Evolutionary conservation across 2,113 vertebrate species (phyloP).

Genomic region (Anarhynchus alexandrinus): DNA sequence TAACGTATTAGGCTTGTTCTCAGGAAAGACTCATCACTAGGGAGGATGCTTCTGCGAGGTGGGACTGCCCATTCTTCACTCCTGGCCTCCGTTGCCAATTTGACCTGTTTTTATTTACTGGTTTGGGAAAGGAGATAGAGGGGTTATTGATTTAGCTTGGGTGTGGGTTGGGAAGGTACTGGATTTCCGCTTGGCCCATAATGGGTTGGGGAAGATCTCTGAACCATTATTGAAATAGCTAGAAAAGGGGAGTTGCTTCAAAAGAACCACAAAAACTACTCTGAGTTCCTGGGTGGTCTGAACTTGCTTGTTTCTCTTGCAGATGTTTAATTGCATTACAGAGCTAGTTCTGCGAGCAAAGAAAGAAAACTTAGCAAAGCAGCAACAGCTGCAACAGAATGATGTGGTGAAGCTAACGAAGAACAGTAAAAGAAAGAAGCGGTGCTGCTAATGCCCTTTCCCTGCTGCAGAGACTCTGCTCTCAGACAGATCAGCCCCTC

Average conservation of each 20-base stretch:
- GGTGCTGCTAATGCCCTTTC: slow-evolving; percentile 89
- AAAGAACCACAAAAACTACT: background rate
- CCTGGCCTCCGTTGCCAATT: background rate
- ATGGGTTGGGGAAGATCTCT: background rate
- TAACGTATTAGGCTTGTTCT: background rate
- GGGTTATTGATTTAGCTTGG: background rate
- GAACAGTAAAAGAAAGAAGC: slow-evolving; percentile 98
- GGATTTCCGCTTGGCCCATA: rapidly evolving
- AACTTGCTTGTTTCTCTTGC: slow-evolving; percentile 52
- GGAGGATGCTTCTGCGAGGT: background rate
- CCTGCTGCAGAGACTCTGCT: slow-evolving; percentile 74
- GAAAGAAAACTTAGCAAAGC: slow-evolving; percentile 96
- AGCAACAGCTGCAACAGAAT: slow-evolving; percentile 97
- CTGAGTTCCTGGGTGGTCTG: background rate
- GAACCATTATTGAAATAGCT: background rate
- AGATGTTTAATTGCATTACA: slow-evolving; percentile 99
- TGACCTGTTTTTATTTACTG: background rate
- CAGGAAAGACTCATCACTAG: background rate
- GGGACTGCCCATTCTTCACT: background rate
- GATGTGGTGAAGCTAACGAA: slow-evolving; percentile 97
- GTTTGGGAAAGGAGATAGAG: background rate
- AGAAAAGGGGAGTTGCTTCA: background rate
- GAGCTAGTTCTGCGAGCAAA: slow-evolving; percentile 96
- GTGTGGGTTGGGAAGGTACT: background rate
- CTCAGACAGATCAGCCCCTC: slow-evolving; percentile 68